Evolutionary conservation across 1,140 invertebrate genomes (phyloP), one percentile per base, ranked within the genome.

Genomic region (Acromyrmex heyeri): DNA sequence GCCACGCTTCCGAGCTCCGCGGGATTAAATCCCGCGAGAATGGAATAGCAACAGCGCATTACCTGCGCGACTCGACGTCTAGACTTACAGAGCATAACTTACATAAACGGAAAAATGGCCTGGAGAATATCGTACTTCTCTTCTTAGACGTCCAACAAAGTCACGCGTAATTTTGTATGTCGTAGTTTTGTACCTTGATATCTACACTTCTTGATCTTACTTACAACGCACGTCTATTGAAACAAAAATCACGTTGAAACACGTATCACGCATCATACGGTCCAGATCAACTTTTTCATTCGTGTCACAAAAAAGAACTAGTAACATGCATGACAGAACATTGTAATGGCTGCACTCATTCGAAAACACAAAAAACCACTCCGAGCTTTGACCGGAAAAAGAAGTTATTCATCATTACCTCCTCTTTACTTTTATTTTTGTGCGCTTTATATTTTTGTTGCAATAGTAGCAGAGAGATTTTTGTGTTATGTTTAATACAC

Each of bases 351-450:
- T 27, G 69, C n/a, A 70, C 79, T 73, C 79, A 16, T 75, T 83
- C 69, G 79, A 75, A 59, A 83, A 83, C 79, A 75, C 69, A 83
- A 83, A 83, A 83, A 83, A 24, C 69, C 79, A 83, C 79, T 83
- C 55, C 16, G 14, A 61, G n/a, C 27, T 75, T 73, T 27, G 38
- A 73, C 69, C 27, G 27, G 38, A 75, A 48, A 83, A 83, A 83
- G 69, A 34, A 73, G 69, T 75, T 75, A 73, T 83, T 72, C 69
- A 62, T 83, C 79, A 57, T 83, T 83, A 61, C 14, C 38, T 73
- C n/a, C 44, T 30, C 34, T 82, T 82, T 82, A 59, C 21, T 44
- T 82, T 48, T 82, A 73, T 73, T 73, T 82, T 82, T 55, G 16
- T 12, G 12, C 12, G 8, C 30, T 7, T 27, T 57, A 27, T n/a